Evolutionary conservation across 2,113 vertebrate genomes (phyloP).

Genomic region (Pelobates fuscus): DNA sequence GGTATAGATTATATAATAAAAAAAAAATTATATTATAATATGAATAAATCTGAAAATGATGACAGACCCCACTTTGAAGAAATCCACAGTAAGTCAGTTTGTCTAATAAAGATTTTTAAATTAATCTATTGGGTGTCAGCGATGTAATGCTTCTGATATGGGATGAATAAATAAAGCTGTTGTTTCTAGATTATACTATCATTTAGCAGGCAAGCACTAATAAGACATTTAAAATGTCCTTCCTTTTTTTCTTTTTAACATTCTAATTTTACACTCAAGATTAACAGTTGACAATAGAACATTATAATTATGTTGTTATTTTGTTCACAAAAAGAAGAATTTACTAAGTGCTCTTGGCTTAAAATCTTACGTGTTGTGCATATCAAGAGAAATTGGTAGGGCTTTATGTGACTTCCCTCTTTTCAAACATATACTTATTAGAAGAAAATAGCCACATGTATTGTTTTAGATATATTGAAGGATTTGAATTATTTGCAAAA

Average conservation of each 20-base stretch:
- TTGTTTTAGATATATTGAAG: neutral
- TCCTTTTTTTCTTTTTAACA: neutral
- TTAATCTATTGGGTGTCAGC: neutral
- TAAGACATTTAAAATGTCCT: neutral
- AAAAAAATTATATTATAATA: too few species aligned
- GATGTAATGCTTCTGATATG: neutral
- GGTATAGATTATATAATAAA: too few species aligned
- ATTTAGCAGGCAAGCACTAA: neutral
- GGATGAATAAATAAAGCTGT: neutral
- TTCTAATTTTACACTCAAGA: neutral
- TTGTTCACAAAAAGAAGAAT: neutral
- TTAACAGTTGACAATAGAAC: constrained; percentile 11
- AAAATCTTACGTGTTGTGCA: neutral
- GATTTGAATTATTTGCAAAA: neutral
- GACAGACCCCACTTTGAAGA: too few species aligned
- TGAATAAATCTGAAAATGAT: too few species aligned
- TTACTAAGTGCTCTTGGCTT: neutral
- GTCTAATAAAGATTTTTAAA: neutral
- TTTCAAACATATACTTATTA: neutral
- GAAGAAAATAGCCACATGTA: neutral
- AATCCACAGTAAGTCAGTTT: neutral
- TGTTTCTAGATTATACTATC: neutral
- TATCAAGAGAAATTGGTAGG: neutral
- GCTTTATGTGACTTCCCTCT: neutral
- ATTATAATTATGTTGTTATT: constrained; percentile 1